phyloP scores from a whole-genome alignment of 2,113 vertebrate genomes.

The rat (Rattus norvegicus) region DNA sequence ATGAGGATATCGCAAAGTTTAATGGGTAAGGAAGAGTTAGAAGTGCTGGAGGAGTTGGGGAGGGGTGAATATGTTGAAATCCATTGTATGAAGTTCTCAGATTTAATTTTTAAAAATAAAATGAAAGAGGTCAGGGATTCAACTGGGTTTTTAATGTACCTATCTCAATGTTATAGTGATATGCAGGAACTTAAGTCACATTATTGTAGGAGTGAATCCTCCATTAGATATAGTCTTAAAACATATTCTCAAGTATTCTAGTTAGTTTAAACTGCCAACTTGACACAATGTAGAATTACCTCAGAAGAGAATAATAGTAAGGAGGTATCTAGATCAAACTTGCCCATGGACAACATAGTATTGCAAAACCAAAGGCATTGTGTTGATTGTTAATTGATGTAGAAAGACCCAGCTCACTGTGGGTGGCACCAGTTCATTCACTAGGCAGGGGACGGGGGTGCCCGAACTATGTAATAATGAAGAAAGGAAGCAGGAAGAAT shows the following conservation, averaged over 20 bases:
- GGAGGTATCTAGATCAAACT: background rate
- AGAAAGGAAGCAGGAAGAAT: background rate
- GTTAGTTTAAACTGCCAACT: background rate
- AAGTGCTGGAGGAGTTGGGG: background rate
- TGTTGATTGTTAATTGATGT: background rate
- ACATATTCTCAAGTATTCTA: background rate
- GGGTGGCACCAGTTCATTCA: background rate
- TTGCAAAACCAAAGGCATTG: background rate
- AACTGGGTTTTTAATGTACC: background rate
- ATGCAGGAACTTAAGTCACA: background rate
- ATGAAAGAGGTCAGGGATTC: background rate
- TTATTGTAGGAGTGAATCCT: background rate
- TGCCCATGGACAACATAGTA: background rate
- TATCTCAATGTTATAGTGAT: background rate
- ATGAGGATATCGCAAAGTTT: background rate
- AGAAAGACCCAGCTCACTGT: background rate
- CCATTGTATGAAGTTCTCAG: background rate
- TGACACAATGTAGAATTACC: background rate
- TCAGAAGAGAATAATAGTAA: background rate
- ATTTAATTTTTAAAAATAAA: background rate
- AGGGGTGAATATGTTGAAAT: background rate
- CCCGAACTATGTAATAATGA: background rate
- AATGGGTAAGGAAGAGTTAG: background rate
- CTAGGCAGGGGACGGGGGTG: background rate
- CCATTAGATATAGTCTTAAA: constrained; percentile 21